Evolutionary conservation across 2,888 invertebrate species (phyloP), one percentile per base, ranked within the genome.

Genomic region (Lacanobia wlatinum): DNA sequence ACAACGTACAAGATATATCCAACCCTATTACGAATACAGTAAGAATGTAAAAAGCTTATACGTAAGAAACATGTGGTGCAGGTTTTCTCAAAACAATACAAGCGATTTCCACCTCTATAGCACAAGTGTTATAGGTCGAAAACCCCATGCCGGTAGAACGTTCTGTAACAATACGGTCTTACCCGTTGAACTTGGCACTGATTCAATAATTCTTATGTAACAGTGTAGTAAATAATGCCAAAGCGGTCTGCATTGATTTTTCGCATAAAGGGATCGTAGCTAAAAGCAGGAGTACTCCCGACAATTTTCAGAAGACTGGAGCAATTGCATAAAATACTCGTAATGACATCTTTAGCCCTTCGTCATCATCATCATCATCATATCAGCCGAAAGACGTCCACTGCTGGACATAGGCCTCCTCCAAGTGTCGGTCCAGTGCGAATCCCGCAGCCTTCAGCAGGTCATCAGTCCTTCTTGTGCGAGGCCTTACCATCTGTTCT

Each of bases 151-250:
- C n/a, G 40, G 3, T n/a, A 12, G 12, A 43, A 56, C 58, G 10
- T 46, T 34, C 28, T n/a, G 56, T 62, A 59, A 63, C 16, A 40
- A 38, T 46, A 43, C 21, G 14, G n/a, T 56, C 10, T 48, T 69
- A 58, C 61, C n/a, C 55, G 63, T 50, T 81, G 83, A 83, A 81
- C 81, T 81, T 81, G 81, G 80, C 83, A 64, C 58, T 58, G 56
- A 48, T 72, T 71, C 83, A 79, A 83, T 69, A 28, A 48, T 40
- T 48, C 40, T 83, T 81, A 82, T 60, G 71, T 67, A 75, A 83
- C 28, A 53, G n/a, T n/a, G 14, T 38, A 55, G 56, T 64, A 68
- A 64, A 70, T 64, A 73, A 59, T 53, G 8, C 28, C 23, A 23
- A 38, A 56, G 18, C 14, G 48, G 21, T n/a, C 34, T 52, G 28